phyloP scores from a whole-genome alignment of 2,113 vertebrate genomes.

The Halichoerus grypus region DNA sequence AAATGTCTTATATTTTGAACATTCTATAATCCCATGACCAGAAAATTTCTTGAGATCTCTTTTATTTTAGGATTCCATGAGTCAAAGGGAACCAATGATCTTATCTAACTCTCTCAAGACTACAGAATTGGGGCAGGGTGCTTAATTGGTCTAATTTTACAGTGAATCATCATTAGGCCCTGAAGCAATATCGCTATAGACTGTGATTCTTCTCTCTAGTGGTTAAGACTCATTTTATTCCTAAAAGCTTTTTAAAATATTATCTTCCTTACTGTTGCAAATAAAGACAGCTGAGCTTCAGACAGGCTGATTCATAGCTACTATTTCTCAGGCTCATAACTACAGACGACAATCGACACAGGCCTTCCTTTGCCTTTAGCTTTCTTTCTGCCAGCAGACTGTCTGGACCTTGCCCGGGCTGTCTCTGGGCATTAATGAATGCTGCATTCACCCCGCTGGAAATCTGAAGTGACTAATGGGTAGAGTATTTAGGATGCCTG shows the following conservation, averaged over 20 bases:
- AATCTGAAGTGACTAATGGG: slow-evolving; percentile 73
- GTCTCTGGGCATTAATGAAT: slow-evolving; percentile 75
- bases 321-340: slow-evolving; percentile 76
- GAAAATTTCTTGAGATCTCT: slow-evolving; percentile 68
- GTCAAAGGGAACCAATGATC: slow-evolving; percentile 67
- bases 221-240: slow-evolving; percentile 78
- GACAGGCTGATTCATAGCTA: slow-evolving; percentile 82
- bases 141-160: slow-evolving; percentile 75
- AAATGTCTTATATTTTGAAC: not conserved
- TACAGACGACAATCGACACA: slow-evolving; percentile 76
- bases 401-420: slow-evolving; percentile 68
- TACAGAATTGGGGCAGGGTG: not conserved
- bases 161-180: slow-evolving; percentile 80
- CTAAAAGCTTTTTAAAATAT: slow-evolving; percentile 82
- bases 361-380: slow-evolving; percentile 71
- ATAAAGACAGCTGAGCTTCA: slow-evolving; percentile 77
- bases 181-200: slow-evolving; percentile 71
- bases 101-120: slow-evolving; percentile 71
- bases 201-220: slow-evolving; percentile 79
- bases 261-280: slow-evolving; percentile 77
- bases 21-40: slow-evolving; percentile 32
- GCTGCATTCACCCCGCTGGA: slow-evolving; percentile 62
- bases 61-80: slow-evolving; percentile 72
- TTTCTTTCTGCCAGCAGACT: slow-evolving; percentile 71
- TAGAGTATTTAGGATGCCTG: slow-evolving; percentile 67